Evolutionary conservation across 2,797 vertebrate genomes (phyloP).

Genomic region (Sebastes elongatus): DNA sequence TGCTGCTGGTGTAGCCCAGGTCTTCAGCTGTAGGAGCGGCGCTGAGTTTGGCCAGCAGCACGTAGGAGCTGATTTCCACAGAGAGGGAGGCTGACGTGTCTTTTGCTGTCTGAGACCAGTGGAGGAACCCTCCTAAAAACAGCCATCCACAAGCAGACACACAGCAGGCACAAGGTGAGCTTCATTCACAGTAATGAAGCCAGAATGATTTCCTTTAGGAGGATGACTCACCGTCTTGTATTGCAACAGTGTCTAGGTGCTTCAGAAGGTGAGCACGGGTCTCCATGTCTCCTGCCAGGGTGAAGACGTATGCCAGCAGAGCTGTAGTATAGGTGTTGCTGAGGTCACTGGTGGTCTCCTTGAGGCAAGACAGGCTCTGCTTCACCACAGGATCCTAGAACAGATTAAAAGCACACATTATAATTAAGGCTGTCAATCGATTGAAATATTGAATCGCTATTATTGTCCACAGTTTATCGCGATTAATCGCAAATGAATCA

Average conservation of each 20-base stretch:
- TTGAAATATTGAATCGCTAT: not conserved
- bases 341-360: slow-evolving; percentile 44
- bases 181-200: not conserved
- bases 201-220: not conserved
- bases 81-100: slow-evolving; percentile 72
- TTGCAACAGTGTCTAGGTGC: slow-evolving; percentile 58
- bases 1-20: slow-evolving; percentile 68
- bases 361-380: slow-evolving; percentile 77
- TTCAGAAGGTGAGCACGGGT: slow-evolving; percentile 65
- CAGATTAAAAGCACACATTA: not conserved
- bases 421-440: too few relatives aligned
- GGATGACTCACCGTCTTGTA: slow-evolving; percentile 59
- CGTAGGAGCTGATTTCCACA: slow-evolving; percentile 87
- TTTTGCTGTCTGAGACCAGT: slow-evolving; percentile 69
- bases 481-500: too few relatives aligned
- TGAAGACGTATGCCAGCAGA: slow-evolving; percentile 86
- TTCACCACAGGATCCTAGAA: slow-evolving; percentile 70
- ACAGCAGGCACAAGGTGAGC: not conserved
- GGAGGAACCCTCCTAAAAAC: slow-evolving; percentile 61
- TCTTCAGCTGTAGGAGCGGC: slow-evolving; percentile 69
- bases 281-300: slow-evolving; percentile 80
- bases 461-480: too few relatives aligned
- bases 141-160: not conserved
- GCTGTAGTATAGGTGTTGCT: slow-evolving; percentile 80
- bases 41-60: slow-evolving; percentile 82